Base-by-base conservation (phyloP, 1,140 invertebrate genomes). In the Diorhabda carinulata region DNA sequence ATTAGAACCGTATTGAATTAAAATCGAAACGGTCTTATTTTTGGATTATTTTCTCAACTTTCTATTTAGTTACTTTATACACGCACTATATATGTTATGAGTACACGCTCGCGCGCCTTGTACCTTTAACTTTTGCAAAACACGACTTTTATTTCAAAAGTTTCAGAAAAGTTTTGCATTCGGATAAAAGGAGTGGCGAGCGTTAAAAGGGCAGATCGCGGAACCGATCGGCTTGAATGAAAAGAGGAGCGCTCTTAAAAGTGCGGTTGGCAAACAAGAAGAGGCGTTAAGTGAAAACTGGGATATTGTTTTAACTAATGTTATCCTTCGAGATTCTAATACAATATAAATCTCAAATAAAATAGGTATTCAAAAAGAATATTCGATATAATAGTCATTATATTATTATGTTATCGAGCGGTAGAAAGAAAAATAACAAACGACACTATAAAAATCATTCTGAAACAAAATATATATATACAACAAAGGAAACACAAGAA, bases 71-170 rank as follows among this genome's bases (percentile, higher is more conserved):
- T 25, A 25, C 25, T 25, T 25, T 25, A 25, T 25, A 25, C 25
- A 25, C 25, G 25, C 25, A 25, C 25, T 25, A 25, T 25, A 25
- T 25, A 25, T 25, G 25, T 25, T 52, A 52, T 52, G n/a, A 4
- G 47, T 52, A 52, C 47, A 52, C n/a, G n/a, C 6, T 8, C 25
- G 63, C 63, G 40, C 63, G 45, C 45, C 2, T 7, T 60, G 43
- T 60, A 66, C 56, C 57, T 60, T 66, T 66, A 66, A 66, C 65
- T 66, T 66, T 60, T 52, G 3, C 57, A 44, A 58, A 60, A 66
- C 65, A 66, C 65, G 65, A 44, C 43, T 66, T 66, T 66, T 66
- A 66, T 66, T 66, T 66, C 65, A 66, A 42, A 66, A 66, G 56
- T 66, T 66, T n/a, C 3, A 40, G 61, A 40, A 52, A 66, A 66